Base-by-base conservation (phyloP, 2,113 vertebrate species). In the Pluvialis apricaria region DNA sequence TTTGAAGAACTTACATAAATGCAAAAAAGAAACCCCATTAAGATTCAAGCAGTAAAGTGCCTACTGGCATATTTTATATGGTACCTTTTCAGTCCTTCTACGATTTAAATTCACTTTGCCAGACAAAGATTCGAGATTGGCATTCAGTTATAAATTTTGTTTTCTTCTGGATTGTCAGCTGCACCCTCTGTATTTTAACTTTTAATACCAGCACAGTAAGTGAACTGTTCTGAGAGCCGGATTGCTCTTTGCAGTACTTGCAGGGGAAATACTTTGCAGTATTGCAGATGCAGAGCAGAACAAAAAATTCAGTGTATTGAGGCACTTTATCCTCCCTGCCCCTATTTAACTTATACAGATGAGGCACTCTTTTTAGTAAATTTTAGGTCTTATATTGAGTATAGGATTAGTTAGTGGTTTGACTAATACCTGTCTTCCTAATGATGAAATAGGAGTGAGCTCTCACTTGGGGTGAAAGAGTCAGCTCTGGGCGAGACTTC, bases 1-100 rank as follows among this genome's bases (percentile, higher is more conserved):
- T 97, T 96, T 92, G 92, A 95, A 97, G 96, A 96, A 96, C 89
- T 96, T 97, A 86, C 58, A 94, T 85, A 94, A 97, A 94, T 96
- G 91, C 71, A 94, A 96, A 96, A 95, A 94, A 79, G 92, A 89
- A 92, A 94, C 34, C 11, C 68, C 40, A 95, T 96, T 91, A 96
- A 94, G 78, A 94, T 96, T 98, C 89, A 83, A 76, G 87, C 75
- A 91, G 96, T 95, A 94, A 97, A 97, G 85, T 92, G 71, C 60
- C 64, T 90, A 51, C 78, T 76, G 77, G 68, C 55, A 21, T 93
- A 88, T 96, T 97, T 97, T 94, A 88, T 96, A 55, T 65, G 38
- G 62, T 75, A 51, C 92, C 71, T 90, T 96, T 88, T 91, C 72
- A 96, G 66, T 79, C 66, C 38, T 96, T 16, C 66, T 49, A 44